A percentile compares a stretch with the other conserved stretches of the same genome.
These are phyloP conservation scores for Synanthedon myopaeformis DNA, from an alignment of 2,888 invertebrate species.

Conservation along the genomic window DNA sequence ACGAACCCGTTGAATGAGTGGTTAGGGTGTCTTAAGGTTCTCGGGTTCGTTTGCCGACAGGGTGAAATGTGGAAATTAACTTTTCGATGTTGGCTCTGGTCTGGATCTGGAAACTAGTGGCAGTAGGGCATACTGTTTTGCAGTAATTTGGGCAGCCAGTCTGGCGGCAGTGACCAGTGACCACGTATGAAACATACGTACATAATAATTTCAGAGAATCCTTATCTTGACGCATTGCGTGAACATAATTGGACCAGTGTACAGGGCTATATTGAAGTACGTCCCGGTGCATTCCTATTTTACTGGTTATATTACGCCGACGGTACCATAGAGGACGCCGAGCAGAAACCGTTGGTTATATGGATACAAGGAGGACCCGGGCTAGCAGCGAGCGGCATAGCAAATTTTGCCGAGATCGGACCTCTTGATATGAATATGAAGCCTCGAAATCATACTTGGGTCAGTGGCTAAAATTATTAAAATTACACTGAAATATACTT, in stretches of 20 bases:
- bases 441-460: slow-evolving; percentile 82
- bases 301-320: slow-evolving; percentile 90
- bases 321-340: slow-evolving; percentile 63
- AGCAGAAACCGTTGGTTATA: slow-evolving; percentile 78
- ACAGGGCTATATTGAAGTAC: slow-evolving; percentile 81
- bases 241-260: slow-evolving; percentile 45
- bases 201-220: slow-evolving; percentile 21
- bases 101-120: no score
- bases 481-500: no score
- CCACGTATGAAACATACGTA: slow-evolving; percentile 7
- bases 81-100: no score
- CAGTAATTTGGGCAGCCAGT: no score
- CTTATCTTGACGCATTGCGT: slow-evolving; percentile 31
- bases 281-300: slow-evolving; percentile 82
- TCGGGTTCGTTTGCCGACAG: no score
- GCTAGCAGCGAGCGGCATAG: slow-evolving; percentile 84
- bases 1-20: no score
- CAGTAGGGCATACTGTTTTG: no score
- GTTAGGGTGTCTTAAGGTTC: no score
- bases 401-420: slow-evolving; percentile 88
- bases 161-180: no score
- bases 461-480: slow-evolving; percentile 26
- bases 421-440: slow-evolving; percentile 76
- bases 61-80: no score
- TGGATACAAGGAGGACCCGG: slow-evolving; percentile 94